These are phyloP conservation scores for Cettia cetti DNA, from an alignment of 2,113 vertebrate species.

Conservation along the genomic window DNA sequence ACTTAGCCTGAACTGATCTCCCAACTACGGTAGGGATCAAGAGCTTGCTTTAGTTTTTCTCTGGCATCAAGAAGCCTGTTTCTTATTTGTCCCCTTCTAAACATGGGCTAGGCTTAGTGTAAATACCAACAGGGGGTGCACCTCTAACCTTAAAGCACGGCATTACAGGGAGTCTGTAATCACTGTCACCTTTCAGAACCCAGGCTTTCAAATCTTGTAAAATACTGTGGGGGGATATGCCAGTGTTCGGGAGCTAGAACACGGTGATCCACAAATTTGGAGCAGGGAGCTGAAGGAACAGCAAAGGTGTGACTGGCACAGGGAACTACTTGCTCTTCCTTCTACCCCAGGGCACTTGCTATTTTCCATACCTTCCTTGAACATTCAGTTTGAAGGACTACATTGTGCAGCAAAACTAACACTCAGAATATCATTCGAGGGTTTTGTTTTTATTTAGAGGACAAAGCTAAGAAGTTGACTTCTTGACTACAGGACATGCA, in stretches of 20 bases:
- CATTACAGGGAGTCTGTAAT: not conserved
- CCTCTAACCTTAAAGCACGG: not conserved
- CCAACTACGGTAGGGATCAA: not conserved
- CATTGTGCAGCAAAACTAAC: not conserved
- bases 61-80: not conserved
- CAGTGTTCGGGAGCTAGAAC: not conserved
- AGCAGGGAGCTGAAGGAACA: not conserved
- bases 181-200: not conserved
- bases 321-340: not conserved
- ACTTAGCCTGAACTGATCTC: not conserved
- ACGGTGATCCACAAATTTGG: not conserved
- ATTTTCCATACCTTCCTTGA: not conserved
- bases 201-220: not conserved
- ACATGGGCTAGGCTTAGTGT: not conserved
- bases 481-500: not conserved
- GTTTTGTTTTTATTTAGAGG: not conserved
- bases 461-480: constrained; percentile 20
- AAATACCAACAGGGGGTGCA: fast-evolving
- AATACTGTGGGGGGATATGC: not conserved
- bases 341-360: not conserved
- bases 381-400: not conserved
- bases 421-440: not conserved
- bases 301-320: not conserved
- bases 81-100: constrained; percentile 23
- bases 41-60: not conserved